Evolutionary conservation across 2,797 vertebrate genomes (phyloP).

Genomic region (Varecia variegata): DNA sequence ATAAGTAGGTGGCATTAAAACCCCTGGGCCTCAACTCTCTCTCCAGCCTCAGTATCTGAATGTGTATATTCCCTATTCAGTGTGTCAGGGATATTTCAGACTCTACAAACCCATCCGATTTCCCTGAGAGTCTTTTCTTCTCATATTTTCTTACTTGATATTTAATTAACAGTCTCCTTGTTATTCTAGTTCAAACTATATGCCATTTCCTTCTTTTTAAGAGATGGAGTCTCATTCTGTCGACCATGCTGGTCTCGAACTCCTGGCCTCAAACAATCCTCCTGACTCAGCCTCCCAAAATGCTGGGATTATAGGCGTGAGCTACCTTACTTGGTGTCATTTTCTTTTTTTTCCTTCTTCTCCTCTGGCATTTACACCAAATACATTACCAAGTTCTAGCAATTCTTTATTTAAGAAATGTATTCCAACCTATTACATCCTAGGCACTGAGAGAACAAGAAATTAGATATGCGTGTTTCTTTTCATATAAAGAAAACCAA

Average conservation of each 20-base stretch:
- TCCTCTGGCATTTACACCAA: background rate
- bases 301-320: no score
- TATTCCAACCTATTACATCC: background rate
- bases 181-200: background rate
- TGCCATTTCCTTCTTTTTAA: background rate
- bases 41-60: background rate
- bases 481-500: background rate
- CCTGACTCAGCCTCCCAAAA: no score
- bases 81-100: background rate
- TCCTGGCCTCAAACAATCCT: no score
- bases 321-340: background rate
- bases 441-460: background rate
- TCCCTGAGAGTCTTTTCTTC: background rate
- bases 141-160: background rate
- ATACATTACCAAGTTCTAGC: background rate
- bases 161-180: background rate
- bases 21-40: background rate
- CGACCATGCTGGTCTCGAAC: no score
- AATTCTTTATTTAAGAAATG: background rate
- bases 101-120: background rate
- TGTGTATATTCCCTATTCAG: background rate
- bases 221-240: no score
- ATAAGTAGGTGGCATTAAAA: background rate
- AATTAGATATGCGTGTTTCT: background rate
- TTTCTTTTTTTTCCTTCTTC: conserved; percentile 12